These are phyloP conservation scores for Pterocles burchelli DNA, from an alignment of 2,113 vertebrate genomes.

Conservation along the genomic window DNA sequence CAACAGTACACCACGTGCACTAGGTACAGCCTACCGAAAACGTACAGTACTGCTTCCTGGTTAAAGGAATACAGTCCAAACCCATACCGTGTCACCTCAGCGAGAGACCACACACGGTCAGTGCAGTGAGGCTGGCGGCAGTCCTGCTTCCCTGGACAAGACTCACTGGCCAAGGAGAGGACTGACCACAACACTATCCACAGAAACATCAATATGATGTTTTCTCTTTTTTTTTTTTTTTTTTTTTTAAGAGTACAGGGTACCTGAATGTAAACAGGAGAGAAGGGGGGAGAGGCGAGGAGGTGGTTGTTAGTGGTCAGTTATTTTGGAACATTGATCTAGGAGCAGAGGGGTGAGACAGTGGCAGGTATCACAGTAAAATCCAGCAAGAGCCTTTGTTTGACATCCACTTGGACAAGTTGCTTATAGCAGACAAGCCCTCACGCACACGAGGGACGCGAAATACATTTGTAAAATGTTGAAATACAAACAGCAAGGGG, in stretches of 20 bases:
- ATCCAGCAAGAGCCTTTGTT: accelerated
- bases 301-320: neutral
- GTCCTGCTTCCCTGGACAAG: neutral
- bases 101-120: neutral
- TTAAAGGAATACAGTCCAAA: neutral
- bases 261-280: neutral
- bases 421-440: neutral
- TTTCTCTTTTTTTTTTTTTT: neutral
- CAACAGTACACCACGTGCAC: neutral
- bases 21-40: neutral
- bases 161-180: neutral
- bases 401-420: neutral
- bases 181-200: neutral
- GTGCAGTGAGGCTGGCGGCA: neutral
- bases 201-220: slow-evolving; percentile 6
- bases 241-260: neutral
- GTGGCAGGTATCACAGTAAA: neutral
- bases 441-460: accelerated
- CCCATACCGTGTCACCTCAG: neutral
- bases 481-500: neutral
- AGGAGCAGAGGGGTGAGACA: neutral
- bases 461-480: neutral
- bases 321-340: neutral
- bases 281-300: neutral
- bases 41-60: neutral